These are phyloP conservation scores for Nothocercus julius DNA, from an alignment of 2,113 vertebrate genomes.

Conservation along the genomic window DNA sequence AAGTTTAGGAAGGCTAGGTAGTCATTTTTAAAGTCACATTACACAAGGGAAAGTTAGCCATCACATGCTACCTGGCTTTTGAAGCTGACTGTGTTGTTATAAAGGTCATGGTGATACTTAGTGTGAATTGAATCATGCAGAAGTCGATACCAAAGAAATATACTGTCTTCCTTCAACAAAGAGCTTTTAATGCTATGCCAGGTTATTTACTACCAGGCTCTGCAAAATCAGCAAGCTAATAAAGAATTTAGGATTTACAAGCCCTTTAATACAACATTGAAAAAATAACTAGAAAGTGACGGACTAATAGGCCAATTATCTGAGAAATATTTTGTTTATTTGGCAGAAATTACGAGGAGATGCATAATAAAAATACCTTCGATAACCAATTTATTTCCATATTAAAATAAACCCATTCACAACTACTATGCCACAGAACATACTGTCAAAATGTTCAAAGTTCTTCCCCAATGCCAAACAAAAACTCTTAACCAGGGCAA, in stretches of 20 bases:
- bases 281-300: constrained; percentile 32
- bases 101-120: constrained; percentile 70
- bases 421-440: constrained; percentile 34
- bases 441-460: constrained; percentile 58
- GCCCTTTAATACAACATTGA: constrained; percentile 40
- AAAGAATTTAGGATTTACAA: constrained; percentile 58
- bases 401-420: constrained; percentile 56
- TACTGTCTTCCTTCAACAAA: constrained; percentile 72
- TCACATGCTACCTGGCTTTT: constrained; percentile 74
- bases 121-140: constrained; percentile 76
- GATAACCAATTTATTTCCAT: constrained; percentile 41
- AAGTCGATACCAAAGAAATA: constrained; percentile 76
- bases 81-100: constrained; percentile 66
- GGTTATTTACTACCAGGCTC: constrained; percentile 65
- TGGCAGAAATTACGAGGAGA: constrained; percentile 44
- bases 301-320: constrained; percentile 48
- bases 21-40: constrained; percentile 61
- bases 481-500: constrained; percentile 40
- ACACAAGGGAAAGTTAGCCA: constrained; percentile 68
- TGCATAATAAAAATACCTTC: constrained; percentile 48
- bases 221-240: constrained; percentile 73
- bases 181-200: constrained; percentile 66
- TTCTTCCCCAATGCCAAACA: constrained; percentile 53
- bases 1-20: constrained; percentile 56
- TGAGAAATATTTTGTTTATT: constrained; percentile 56